Base-by-base conservation (phyloP, 2,797 vertebrate genomes). In the Falco peregrinus region DNA sequence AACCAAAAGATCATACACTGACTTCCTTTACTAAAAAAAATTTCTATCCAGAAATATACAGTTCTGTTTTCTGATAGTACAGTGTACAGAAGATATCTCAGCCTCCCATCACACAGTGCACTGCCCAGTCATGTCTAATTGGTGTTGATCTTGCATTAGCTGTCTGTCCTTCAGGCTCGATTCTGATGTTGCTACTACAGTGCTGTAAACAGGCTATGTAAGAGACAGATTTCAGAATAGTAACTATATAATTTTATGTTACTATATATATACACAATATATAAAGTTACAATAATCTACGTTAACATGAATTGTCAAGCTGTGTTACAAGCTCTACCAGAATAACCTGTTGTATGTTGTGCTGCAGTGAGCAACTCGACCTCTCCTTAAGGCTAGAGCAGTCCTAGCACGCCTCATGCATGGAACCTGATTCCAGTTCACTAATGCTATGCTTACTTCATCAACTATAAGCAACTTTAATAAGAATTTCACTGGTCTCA, bases 401-500 rank as follows among this genome's bases (percentile, higher is more conserved):
- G 45, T 5, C 47, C 77, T 65, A 20, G 63, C 25, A 15, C 0
- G 20, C 51, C n/a, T 4, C 25, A 5, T 2, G 35, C 41, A 54
- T 1, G 1, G 26, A 33, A 19, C 56, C 75, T 3, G 10, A 53
- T 7, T 48, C 41, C 68, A 41, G 8, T 2, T 63, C 61, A 28
- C 69, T 35, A 63, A 37, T 28, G 16, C 89, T 43, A 39, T 5
- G 6, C 6, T 56, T 11, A 13, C 21, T 68, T 68, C 69, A 60
- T 3, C 0, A 0, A 43, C 16, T 11, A 8, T 4, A 37, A 70
- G 10, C 16, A 63, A 25, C 54, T 59, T 45, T 2, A 74, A 5
- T 3, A 64, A 29, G 26, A 76, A 50, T 53, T 81, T 53, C 53
- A 43, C 17, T 19, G 33, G 25, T 70, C 35, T 93, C 43, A 19